Percentiles rank a stretch among this genome's conserved stretches.
Conservation (phyloP, 2,888 invertebrate species). For the Myopa testacea region DNA sequence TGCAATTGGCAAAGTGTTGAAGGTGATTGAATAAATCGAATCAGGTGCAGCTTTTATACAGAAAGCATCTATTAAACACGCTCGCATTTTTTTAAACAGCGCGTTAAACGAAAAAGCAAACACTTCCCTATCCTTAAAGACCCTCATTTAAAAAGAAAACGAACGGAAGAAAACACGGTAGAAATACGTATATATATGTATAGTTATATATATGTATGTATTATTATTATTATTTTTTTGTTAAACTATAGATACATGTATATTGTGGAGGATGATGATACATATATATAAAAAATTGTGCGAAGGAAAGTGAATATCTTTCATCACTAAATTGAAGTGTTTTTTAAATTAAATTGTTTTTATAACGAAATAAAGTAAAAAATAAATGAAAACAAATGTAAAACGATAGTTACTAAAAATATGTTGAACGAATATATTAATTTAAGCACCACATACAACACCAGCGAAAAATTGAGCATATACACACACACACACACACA, state of each 20-base stretch:
- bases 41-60: slow-evolving; percentile 58
- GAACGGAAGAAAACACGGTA: slow-evolving; percentile 48
- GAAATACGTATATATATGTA: slow-evolving; percentile 47
- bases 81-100: slow-evolving; percentile 47
- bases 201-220: slow-evolving; percentile 47
- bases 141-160: slow-evolving; percentile 36
- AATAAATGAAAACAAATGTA: slow-evolving; percentile 80
- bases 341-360: neutral
- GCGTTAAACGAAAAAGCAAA: slow-evolving; percentile 49
- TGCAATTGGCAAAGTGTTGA: slow-evolving; percentile 98
- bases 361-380: slow-evolving; percentile 13
- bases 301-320: slow-evolving; percentile 4
- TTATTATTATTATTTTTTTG: slow-evolving; percentile 46
- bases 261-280: slow-evolving; percentile 31
- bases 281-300: neutral
- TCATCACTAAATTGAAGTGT: neutral
- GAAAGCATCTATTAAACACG: slow-evolving; percentile 39
- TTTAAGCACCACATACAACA: slow-evolving; percentile 30
- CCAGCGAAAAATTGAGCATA: neutral
- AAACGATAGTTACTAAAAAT: slow-evolving; percentile 61
- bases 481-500: slow-evolving; percentile 9
- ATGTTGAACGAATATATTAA: slow-evolving; percentile 7
- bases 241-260: slow-evolving; percentile 46
- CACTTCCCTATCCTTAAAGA: slow-evolving; percentile 7
- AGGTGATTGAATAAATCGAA: slow-evolving; percentile 90